A percentile compares a stretch with the other conserved stretches of the same genome.
These are phyloP conservation scores for Galeopterus variegatus DNA, from an alignment of 2,113 vertebrate genomes.

Conservation along the genomic window DNA sequence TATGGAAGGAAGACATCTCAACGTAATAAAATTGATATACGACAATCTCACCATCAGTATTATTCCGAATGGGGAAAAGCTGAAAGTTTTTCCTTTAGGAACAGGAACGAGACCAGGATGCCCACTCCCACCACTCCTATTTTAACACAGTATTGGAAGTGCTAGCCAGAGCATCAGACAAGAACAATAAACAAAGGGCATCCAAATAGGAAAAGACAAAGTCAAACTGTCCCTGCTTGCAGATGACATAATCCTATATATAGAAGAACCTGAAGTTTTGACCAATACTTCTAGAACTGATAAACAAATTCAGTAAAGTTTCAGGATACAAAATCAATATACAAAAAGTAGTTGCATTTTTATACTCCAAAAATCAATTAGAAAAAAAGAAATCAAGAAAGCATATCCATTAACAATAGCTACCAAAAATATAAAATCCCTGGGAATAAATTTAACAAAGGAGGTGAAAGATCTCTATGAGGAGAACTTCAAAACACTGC, in stretches of 20 bases:
- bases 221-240: not conserved
- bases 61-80: not conserved
- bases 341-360: not conserved
- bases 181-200: not conserved
- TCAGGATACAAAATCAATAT: not conserved
- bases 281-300: not conserved
- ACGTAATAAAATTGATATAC: not conserved
- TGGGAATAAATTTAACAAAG: no score
- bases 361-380: not conserved
- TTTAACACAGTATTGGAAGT: not conserved
- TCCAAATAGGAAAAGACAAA: not conserved
- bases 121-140: not conserved
- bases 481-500: no score
- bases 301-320: not conserved
- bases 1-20: not conserved
- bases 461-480: no score
- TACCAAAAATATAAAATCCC: not conserved
- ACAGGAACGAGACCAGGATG: not conserved
- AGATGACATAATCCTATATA: not conserved
- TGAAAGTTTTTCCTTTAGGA: not conserved
- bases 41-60: not conserved
- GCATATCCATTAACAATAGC: not conserved
- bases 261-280: not conserved
- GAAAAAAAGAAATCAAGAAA: not conserved
- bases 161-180: not conserved